Evolutionary conservation across 2,888 invertebrate species (phyloP).

Genomic region (Sussaba pulchella): DNA sequence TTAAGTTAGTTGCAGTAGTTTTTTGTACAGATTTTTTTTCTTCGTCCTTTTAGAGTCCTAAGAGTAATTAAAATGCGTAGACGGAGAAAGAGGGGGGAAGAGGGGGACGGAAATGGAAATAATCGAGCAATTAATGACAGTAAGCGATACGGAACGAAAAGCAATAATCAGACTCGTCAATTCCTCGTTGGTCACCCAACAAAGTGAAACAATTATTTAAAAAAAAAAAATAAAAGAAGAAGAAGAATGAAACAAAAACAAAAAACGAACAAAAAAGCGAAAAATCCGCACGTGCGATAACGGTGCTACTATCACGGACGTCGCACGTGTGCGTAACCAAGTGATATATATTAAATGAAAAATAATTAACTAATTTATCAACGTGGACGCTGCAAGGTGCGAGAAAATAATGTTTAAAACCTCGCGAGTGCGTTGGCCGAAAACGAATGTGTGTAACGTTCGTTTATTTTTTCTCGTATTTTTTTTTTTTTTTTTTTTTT

Average conservation of each 20-base stretch:
- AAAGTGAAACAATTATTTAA: conserved; percentile 65
- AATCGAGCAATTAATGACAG: conserved; percentile 59
- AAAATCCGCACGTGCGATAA: conserved; percentile 68
- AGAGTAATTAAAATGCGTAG: conserved; percentile 29
- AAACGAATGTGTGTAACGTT: conserved; percentile 53
- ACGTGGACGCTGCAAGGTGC: conserved; percentile 62
- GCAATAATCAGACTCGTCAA: conserved; percentile 73
- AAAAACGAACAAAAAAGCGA: too few relatives aligned
- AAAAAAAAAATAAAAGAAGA: conserved; percentile 38
- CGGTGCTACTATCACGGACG: conserved; percentile 61
- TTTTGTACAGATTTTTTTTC: conserved; percentile 40
- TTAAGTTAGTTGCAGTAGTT: conserved; percentile 40
- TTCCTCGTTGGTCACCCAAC: conserved; percentile 76
- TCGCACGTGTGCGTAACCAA: conserved; percentile 70
- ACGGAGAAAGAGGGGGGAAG: conserved; percentile 5
- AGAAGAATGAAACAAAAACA: conserved; percentile 1
- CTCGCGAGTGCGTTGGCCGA: conserved; percentile 53
- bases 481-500: conserved; percentile 28
- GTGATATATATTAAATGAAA: conserved; percentile 71
- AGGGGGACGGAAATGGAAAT: background rate
- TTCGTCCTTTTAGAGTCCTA: conserved; percentile 48
- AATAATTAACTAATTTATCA: conserved; percentile 66
- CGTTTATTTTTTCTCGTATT: too few relatives aligned
- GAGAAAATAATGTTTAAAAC: conserved; percentile 54
- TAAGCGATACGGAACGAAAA: conserved; percentile 61